Evolutionary conservation across 2,113 vertebrate genomes (phyloP).

Genomic region (Poeciliopsis retropinna): DNA sequence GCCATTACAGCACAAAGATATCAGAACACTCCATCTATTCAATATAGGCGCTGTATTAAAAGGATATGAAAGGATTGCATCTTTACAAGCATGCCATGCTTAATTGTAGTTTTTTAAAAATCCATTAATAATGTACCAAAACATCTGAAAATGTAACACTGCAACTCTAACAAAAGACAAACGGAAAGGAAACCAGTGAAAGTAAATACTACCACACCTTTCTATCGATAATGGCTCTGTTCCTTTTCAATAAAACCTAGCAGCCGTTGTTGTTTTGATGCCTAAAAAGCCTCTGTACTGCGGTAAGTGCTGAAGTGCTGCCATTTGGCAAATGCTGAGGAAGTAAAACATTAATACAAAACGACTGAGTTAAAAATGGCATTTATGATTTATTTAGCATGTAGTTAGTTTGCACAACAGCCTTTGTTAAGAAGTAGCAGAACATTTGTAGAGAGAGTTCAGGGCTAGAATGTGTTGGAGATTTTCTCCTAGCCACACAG

Average conservation of each 20-base stretch:
- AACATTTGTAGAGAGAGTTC: background rate
- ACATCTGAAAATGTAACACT: too few relatives aligned
- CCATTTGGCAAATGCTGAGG: background rate
- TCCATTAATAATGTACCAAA: too few relatives aligned
- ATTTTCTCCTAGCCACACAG: background rate
- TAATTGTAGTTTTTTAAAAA: too few relatives aligned
- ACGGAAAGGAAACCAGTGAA: too few relatives aligned
- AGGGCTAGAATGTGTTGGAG: background rate
- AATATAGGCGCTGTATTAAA: too few relatives aligned
- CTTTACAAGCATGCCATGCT: too few relatives aligned
- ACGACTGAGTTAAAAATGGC: too few relatives aligned
- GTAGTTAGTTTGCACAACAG: constrained; percentile 3
- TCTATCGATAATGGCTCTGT: background rate
- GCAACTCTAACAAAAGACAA: too few relatives aligned
- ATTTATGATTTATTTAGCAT: constrained; percentile 4
- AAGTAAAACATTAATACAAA: background rate
- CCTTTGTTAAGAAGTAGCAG: constrained; percentile 1
- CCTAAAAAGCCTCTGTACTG: background rate
- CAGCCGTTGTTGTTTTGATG: background rate
- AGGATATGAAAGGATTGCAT: too few relatives aligned
- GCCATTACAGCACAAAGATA: too few relatives aligned
- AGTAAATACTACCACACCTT: background rate
- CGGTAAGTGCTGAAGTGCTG: background rate
- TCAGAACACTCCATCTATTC: too few relatives aligned
- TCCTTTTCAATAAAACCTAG: background rate